Conservation (phyloP, 1,140 invertebrate species). For the Calycopis cecrops region DNA sequence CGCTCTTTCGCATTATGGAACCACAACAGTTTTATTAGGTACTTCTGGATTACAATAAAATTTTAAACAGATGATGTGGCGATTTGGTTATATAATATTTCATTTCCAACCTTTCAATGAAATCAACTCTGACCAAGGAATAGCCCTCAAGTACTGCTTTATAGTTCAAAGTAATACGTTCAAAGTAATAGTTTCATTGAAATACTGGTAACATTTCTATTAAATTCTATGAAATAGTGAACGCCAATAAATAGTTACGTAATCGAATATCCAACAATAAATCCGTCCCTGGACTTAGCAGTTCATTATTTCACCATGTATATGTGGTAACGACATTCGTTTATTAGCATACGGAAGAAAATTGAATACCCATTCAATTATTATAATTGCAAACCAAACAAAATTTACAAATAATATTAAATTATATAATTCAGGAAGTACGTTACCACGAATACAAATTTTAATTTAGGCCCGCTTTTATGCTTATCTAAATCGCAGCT, state of each 20-base stretch:
- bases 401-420: slow-evolving; percentile 22
- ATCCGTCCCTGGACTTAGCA: slow-evolving; percentile 21
- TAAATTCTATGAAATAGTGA: not conserved
- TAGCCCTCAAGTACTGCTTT: no score
- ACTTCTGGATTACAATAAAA: no score
- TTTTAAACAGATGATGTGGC: no score
- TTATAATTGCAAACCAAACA: slow-evolving; percentile 19
- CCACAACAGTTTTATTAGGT: no score
- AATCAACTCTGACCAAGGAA: no score
- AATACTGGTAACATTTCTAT: no score
- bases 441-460: slow-evolving; percentile 25
- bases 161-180: no score
- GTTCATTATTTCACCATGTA: slow-evolving; percentile 26
- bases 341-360: slow-evolving; percentile 26
- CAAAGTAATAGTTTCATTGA: no score
- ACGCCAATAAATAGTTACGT: slow-evolving; percentile 10
- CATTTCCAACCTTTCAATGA: no score
- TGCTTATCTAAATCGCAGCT: slow-evolving; percentile 45
- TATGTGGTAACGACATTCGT: slow-evolving; percentile 23
- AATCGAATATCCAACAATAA: slow-evolving; percentile 1
- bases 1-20: no score
- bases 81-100: no score
- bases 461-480: slow-evolving; percentile 31
- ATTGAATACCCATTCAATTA: slow-evolving; percentile 22
- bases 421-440: slow-evolving; percentile 20